Base-by-base conservation (phyloP, 2,113 vertebrate species). In the Otus sunia region DNA sequence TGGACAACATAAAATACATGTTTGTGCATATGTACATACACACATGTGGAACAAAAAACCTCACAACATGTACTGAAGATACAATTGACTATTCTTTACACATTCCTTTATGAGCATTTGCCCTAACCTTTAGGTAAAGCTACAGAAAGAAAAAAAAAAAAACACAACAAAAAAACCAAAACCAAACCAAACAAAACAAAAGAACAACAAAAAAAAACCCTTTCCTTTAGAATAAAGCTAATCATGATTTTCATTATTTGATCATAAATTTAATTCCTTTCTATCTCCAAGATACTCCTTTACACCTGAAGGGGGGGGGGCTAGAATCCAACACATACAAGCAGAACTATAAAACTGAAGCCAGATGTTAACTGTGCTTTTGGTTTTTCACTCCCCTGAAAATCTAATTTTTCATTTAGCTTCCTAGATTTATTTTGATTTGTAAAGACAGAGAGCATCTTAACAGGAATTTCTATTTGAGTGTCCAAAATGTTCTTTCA, bases 31-130 rank as follows among this genome's bases (percentile, higher is more conserved):
- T 11, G 3, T 37, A 45, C 1, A 8, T 22, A 85, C 7, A 43
- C 25, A 52, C 3, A 60, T 0, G 7, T 10, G 56, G 39, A 72
- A 67, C 0, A 2, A 74, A 41, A 18, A 63, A 32, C 19, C 43
- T 64, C 29, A 55, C 60, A 60, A 72, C 6, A 89, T 1, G 3
- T 15, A 34, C 8, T 63, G 30, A 86, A 74, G 64, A 59, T 59
- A 62, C 21, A 55, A 74, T 4, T 32, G 69, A 17, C 12, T 21
- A 52, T 52, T 45, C 82, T 68, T 64, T 10, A 77, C 4, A 62
- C 3, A 53, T 62, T 77, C 27, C 47, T 69, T 74, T 59, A 66
- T 11, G 22, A 50, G 37, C 25, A 11, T 66, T 72, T 84, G 15
- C 20, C 30, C 15, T 53, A 47, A 47, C 5, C 12, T 82, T 60